Conservation (phyloP, 2,113 vertebrate genomes). For the Carassius carassius region DNA sequence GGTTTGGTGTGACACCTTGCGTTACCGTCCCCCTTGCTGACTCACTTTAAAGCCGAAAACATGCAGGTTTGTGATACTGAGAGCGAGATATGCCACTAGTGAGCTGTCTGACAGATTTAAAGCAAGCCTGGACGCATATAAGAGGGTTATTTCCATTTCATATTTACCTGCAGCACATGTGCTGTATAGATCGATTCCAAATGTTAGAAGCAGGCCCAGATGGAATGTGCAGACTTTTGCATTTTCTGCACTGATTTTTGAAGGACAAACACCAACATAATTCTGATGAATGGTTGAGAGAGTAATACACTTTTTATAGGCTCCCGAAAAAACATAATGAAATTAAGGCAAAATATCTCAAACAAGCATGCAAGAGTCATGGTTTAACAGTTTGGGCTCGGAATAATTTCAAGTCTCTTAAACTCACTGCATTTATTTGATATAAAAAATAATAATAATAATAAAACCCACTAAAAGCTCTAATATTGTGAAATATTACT, state of each 20-base stretch:
- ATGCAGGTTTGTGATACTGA: slow-evolving; percentile 14
- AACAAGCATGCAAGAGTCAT: not conserved
- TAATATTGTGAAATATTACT: not conserved
- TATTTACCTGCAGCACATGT: not conserved
- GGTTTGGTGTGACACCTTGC: not conserved
- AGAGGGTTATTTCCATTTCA: not conserved
- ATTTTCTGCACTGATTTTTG: not conserved
- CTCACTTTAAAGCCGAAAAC: not conserved
- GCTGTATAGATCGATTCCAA: not conserved
- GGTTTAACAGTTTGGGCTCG: not conserved
- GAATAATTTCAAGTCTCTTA: too few relatives aligned
- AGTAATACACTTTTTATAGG: not conserved
- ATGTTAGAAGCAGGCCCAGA: not conserved
- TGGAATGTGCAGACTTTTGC: not conserved
- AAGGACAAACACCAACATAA: not conserved
- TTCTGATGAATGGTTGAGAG: not conserved
- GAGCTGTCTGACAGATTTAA: slow-evolving; percentile 3
- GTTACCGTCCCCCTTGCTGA: not conserved
- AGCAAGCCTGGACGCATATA: not conserved
- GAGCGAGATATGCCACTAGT: slow-evolving; percentile 13
- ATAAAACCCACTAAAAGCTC: too few relatives aligned
- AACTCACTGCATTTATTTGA: too few relatives aligned
- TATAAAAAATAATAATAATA: too few relatives aligned
- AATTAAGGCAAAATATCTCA: not conserved
- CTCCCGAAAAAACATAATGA: not conserved